Evolutionary conservation across 2,888 invertebrate genomes (phyloP).

Genomic region (Epirrhoe tristata): DNA sequence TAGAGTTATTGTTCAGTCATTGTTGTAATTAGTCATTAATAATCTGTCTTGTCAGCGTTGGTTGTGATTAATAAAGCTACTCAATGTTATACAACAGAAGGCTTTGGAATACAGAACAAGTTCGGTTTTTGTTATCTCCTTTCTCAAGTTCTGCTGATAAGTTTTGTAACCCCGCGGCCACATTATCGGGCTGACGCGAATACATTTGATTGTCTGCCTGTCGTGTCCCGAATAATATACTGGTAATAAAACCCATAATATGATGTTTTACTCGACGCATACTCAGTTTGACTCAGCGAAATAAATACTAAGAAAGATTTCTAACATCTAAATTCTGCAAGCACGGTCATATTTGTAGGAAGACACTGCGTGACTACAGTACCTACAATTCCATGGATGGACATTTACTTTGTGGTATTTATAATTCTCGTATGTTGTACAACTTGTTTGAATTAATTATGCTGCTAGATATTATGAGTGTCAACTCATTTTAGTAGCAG

Average conservation of each 20-base stretch:
- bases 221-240: not conserved
- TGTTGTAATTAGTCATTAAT: slow-evolving; percentile 79
- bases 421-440: slow-evolving; percentile 30
- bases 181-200: not conserved
- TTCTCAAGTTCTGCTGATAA: slow-evolving; percentile 28
- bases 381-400: slow-evolving; percentile 14
- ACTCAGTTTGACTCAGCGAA: not conserved
- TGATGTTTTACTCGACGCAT: not conserved
- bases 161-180: slow-evolving; percentile 12
- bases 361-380: slow-evolving; percentile 1
- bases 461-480: slow-evolving; percentile 36
- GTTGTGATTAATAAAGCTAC: slow-evolving; percentile 65
- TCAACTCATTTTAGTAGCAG: slow-evolving; percentile 37
- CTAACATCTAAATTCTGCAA: not conserved
- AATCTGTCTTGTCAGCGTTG: slow-evolving; percentile 68
- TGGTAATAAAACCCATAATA: not conserved
- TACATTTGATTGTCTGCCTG: not conserved
- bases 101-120: slow-evolving; percentile 41
- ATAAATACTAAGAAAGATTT: not conserved
- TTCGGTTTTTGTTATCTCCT: slow-evolving; percentile 31
- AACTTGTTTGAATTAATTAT: slow-evolving; percentile 39
- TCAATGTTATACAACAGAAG: slow-evolving; percentile 55
- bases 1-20: slow-evolving; percentile 75
- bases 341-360: not conserved
- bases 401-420: slow-evolving; percentile 33